phyloP scores from a whole-genome alignment of 2,888 invertebrate genomes.

The Synanthedon andrenaeformis region DNA sequence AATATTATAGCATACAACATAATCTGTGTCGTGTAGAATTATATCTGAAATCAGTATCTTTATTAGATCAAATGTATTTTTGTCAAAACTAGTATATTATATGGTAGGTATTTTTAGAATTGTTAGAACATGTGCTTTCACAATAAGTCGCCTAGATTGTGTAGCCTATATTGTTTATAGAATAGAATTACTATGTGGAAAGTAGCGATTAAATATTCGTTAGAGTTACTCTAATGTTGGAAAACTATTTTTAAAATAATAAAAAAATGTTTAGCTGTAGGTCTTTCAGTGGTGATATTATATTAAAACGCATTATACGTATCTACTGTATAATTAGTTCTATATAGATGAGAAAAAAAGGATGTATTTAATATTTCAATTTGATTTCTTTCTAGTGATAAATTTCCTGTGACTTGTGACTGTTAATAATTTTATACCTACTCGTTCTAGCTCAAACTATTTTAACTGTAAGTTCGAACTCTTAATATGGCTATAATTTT shows the following conservation, averaged over 20 bases:
- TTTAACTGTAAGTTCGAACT: conserved; percentile 41
- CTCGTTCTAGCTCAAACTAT: conserved; percentile 42
- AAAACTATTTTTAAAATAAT: background rate
- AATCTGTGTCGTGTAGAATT: background rate
- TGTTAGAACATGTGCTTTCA: conserved; percentile 29
- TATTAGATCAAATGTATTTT: background rate
- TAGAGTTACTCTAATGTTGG: background rate
- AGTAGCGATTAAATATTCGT: background rate
- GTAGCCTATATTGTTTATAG: conserved; percentile 29
- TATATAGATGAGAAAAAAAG: conserved; percentile 26
- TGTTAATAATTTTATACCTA: conserved; percentile 62
- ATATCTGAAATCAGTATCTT: background rate
- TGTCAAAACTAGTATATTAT: background rate
- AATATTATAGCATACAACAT: background rate
- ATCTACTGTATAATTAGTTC: conserved; percentile 23
- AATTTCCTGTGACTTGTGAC: conserved; percentile 65
- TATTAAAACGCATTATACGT: conserved; percentile 7
- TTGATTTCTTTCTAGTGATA: conserved; percentile 44
- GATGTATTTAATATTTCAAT: conserved; percentile 19
- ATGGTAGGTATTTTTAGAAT: background rate
- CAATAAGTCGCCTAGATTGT: conserved; percentile 36
- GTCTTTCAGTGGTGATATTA: conserved; percentile 52
- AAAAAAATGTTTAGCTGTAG: conserved; percentile 12
- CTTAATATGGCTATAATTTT: conserved; percentile 55
- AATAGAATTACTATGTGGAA: conserved; percentile 10